Evolutionary conservation across 2,888 invertebrate species (phyloP).

Genomic region (Hypolimnas misippus): DNA sequence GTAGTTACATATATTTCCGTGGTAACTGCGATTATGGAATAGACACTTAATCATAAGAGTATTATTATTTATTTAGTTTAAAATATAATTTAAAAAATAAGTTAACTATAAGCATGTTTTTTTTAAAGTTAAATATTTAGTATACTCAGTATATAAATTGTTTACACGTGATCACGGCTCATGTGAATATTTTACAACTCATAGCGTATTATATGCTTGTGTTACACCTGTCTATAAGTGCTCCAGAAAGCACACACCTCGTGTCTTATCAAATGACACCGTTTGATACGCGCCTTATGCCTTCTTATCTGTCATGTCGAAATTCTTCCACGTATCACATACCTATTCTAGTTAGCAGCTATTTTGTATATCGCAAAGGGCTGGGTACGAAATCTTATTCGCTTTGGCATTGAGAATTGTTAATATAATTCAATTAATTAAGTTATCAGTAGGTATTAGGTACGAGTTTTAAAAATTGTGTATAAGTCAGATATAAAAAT

Average conservation of each 20-base stretch:
- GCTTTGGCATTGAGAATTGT: neutral
- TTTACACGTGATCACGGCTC: neutral
- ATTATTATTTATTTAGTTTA: neutral
- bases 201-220: constrained; percentile 35
- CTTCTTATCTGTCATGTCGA: constrained; percentile 80
- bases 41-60: neutral
- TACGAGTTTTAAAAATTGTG: neutral
- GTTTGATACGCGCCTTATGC: constrained; percentile 76
- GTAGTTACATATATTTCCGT: neutral
- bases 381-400: neutral
- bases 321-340: constrained; percentile 77
- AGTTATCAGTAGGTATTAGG: neutral
- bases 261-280: constrained; percentile 80
- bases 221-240: constrained; percentile 56
- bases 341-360: constrained; percentile 50
- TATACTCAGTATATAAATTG: neutral
- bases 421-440: neutral
- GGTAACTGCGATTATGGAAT: neutral
- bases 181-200: neutral
- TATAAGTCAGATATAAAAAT: neutral
- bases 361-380: constrained; percentile 6
- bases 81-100: neutral
- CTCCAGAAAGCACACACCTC: constrained; percentile 75
- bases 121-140: no score
- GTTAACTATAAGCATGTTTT: no score